A percentile compares a stretch with the other conserved stretches of the same genome.
phyloP scores from a whole-genome alignment of 2,113 vertebrate species.

The Ia io region DNA sequence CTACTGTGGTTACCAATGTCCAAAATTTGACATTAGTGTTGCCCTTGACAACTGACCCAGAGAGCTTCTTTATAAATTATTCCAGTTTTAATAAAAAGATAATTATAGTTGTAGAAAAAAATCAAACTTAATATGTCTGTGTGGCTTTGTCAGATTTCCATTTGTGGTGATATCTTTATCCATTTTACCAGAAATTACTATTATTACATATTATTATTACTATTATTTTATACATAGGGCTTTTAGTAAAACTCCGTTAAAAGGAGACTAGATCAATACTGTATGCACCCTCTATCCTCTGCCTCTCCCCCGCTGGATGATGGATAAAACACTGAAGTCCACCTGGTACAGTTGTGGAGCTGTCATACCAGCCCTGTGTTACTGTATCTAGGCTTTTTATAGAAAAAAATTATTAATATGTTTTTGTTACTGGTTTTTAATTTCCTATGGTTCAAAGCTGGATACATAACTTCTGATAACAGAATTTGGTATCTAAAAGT shows the following conservation, averaged over 20 bases:
- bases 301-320: background rate
- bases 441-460: background rate
- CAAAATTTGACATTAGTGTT: conserved; percentile 56
- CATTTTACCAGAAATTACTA: conserved; percentile 4
- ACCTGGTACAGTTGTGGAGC: too few relatives aligned
- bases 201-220: background rate
- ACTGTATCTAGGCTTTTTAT: background rate
- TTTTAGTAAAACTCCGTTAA: conserved; percentile 22
- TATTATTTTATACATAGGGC: conserved; percentile 14
- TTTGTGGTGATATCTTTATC: conserved; percentile 30
- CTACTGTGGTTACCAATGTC: conserved; percentile 29
- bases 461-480: background rate
- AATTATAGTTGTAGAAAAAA: conserved; percentile 28
- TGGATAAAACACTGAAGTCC: background rate
- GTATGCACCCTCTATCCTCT: background rate
- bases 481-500: background rate
- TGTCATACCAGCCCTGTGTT: background rate
- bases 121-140: conserved; percentile 11
- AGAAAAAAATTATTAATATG: background rate
- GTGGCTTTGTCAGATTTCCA: conserved; percentile 42
- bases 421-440: background rate
- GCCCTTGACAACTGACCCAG: conserved; percentile 57
- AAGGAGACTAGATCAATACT: background rate
- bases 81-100: conserved; percentile 40
- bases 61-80: conserved; percentile 50